phyloP scores from a whole-genome alignment of 2,888 invertebrate genomes.

The Drosophila meridionalis region DNA sequence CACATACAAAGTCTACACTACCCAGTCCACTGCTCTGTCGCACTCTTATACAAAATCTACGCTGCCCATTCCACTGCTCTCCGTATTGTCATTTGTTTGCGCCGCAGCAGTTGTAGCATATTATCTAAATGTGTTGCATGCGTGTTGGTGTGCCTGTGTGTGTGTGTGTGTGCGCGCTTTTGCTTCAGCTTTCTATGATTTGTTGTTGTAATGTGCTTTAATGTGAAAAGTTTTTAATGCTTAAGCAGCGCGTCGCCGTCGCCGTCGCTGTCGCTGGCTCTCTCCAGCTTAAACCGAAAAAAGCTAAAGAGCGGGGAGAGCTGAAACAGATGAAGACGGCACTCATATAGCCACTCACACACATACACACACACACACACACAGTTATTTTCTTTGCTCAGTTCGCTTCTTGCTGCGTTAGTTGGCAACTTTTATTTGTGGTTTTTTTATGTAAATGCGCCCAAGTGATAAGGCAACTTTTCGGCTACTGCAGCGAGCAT shows the following conservation, averaged over 20 bases:
- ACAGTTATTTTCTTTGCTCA: constrained; percentile 66
- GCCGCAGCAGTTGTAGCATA: constrained; percentile 80
- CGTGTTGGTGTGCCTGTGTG: constrained; percentile 48
- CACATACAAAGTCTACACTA: neutral
- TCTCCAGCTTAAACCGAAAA: constrained; percentile 42
- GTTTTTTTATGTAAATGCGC: constrained; percentile 81
- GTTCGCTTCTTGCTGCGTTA: constrained; percentile 70
- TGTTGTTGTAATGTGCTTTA: constrained; percentile 81
- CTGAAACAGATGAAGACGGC: constrained; percentile 29
- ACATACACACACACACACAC: constrained; percentile 11
- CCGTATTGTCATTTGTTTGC: constrained; percentile 71
- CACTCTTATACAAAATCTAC: constrained; percentile 4
- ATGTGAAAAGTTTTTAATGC: constrained; percentile 81
- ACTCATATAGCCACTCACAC: constrained; percentile 45
- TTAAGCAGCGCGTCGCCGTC: constrained; percentile 68
- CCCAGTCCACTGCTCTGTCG: neutral
- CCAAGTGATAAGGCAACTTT: constrained; percentile 82
- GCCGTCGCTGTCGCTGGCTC: constrained; percentile 13
- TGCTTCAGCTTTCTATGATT: constrained; percentile 72
- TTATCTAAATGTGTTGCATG: constrained; percentile 81
- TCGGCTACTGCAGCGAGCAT: constrained; percentile 67
- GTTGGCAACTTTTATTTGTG: constrained; percentile 82
- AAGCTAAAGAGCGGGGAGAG: constrained; percentile 20
- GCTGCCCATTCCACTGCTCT: constrained; percentile 3
- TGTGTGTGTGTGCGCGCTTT: constrained; percentile 46